A percentile compares a stretch with the other conserved stretches of the same genome.
phyloP scores from a whole-genome alignment of 1,140 invertebrate genomes.

The Araneus ventricosus region DNA sequence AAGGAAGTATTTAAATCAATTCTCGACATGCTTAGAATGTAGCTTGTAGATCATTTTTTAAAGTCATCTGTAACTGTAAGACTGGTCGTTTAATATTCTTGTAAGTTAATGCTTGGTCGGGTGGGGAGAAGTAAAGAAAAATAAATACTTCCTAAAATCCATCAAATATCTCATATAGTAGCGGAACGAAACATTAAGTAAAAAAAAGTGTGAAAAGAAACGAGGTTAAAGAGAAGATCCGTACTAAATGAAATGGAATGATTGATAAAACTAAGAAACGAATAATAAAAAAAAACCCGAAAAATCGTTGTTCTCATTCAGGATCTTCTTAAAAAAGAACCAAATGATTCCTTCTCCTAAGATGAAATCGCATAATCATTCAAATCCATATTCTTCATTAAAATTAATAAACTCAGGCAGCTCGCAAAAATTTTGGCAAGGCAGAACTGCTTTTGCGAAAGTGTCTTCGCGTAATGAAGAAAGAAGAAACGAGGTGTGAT shows the following conservation, averaged over 20 bases:
- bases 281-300: background rate
- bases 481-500: background rate
- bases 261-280: constrained; percentile 52
- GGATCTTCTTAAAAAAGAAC: background rate
- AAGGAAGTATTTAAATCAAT: background rate
- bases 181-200: background rate
- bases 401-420: constrained; percentile 42
- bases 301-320: background rate
- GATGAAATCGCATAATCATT: background rate
- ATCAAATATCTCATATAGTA: background rate
- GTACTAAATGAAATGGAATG: constrained; percentile 34
- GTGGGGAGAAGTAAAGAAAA: constrained; percentile 1
- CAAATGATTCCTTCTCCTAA: background rate
- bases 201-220: background rate
- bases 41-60: background rate
- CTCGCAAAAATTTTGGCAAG: background rate
- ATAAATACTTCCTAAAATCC: background rate
- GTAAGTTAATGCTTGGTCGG: background rate
- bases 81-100: background rate
- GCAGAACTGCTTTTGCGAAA: background rate
- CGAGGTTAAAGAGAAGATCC: background rate
- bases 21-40: background rate
- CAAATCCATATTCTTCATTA: constrained; percentile 43
- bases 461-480: background rate
- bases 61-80: background rate